These are phyloP conservation scores for Phenganax marumi DNA, from an alignment of 92 coral and sea anemone species.

Conservation along the genomic window DNA sequence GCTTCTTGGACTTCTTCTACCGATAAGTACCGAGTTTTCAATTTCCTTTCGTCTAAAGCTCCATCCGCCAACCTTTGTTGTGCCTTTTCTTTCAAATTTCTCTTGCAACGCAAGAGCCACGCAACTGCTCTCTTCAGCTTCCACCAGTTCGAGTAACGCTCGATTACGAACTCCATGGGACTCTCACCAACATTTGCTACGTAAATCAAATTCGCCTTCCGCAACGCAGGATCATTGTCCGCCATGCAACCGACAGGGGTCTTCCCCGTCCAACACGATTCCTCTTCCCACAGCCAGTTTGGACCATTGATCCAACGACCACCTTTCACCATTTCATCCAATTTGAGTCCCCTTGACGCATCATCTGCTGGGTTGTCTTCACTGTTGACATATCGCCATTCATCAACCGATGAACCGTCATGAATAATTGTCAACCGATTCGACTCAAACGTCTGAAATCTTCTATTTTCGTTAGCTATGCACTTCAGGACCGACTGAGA, in stretches of 20 bases:
- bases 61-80: neutral
- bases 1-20: neutral
- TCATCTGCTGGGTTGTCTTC: conserved; percentile 37
- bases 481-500: conserved; percentile 51
- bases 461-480: conserved; percentile 36
- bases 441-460: conserved; percentile 40
- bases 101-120: neutral
- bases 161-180: neutral
- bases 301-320: conserved; percentile 66
- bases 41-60: too few relatives aligned
- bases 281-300: conserved; percentile 51
- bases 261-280: conserved; percentile 19
- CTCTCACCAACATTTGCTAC: neutral
- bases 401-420: conserved; percentile 40
- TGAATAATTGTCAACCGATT: conserved; percentile 26
- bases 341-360: conserved; percentile 58
- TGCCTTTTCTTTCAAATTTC: neutral
- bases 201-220: neutral
- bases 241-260: neutral
- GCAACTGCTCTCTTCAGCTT: conserved; percentile 3
- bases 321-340: conserved; percentile 43
- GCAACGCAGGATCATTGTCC: conserved; percentile 1
- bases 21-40: too few relatives aligned
- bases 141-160: conserved; percentile 6
- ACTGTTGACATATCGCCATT: conserved; percentile 51